Evolutionary conservation across 2,113 vertebrate species (phyloP).

Genomic region (Vicugna pacos): DNA sequence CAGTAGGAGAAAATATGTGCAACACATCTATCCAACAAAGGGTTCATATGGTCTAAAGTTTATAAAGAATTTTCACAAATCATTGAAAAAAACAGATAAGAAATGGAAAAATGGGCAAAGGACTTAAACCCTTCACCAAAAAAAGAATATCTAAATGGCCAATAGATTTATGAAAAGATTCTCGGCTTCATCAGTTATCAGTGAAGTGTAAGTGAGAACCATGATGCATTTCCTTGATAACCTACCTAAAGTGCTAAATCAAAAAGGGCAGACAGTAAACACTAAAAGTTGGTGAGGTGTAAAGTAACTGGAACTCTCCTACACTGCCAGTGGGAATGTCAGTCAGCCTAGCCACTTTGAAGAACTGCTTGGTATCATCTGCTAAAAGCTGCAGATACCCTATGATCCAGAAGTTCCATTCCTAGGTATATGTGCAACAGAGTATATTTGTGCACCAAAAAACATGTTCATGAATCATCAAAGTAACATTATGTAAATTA

Average conservation of each 20-base stretch:
- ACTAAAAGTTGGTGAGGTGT: not conserved
- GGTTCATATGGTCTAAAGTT: not conserved
- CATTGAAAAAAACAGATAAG: not conserved
- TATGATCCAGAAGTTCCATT: not conserved
- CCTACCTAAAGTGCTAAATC: not conserved
- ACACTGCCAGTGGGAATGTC: not conserved
- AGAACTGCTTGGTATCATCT: not conserved
- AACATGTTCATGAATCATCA: not conserved
- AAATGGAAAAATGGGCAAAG: not conserved
- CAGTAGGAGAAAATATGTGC: not conserved
- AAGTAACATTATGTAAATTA: not conserved
- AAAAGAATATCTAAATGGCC: not conserved
- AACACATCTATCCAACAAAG: not conserved
- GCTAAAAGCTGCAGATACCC: not conserved
- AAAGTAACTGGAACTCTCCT: not conserved
- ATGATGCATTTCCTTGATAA: not conserved
- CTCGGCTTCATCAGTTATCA: not conserved
- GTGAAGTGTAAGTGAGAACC: not conserved
- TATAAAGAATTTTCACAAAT: not conserved
- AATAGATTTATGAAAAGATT: not conserved
- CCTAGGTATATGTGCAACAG: not conserved
- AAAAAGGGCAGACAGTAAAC: not conserved
- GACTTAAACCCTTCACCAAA: not conserved
- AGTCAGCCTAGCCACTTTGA: not conserved
- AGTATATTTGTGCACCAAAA: not conserved